Percentiles rank a stretch among this genome's conserved stretches.
Conservation (phyloP, 1,140 invertebrate genomes). For the Thaumetopoea pityocampa region DNA sequence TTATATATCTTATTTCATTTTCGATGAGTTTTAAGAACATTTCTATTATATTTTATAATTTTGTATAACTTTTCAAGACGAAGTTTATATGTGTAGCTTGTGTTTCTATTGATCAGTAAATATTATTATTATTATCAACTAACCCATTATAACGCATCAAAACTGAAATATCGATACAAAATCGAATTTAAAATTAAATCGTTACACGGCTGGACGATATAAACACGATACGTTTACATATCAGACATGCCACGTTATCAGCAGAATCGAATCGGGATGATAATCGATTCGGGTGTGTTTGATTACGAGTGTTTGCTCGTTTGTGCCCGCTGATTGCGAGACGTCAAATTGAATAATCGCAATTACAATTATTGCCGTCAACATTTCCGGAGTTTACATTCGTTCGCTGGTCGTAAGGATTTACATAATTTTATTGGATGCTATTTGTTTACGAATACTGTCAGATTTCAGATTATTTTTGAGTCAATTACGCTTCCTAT, state of each 20-base stretch:
- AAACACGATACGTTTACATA: slow-evolving; percentile 20
- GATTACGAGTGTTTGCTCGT: slow-evolving; percentile 50
- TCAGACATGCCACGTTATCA: slow-evolving; percentile 20
- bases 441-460: slow-evolving; percentile 8
- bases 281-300: slow-evolving; percentile 56
- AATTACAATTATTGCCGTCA: slow-evolving; percentile 40
- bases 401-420: slow-evolving; percentile 29
- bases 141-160: neutral
- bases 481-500: slow-evolving; percentile 1
- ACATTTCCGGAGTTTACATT: slow-evolving; percentile 29
- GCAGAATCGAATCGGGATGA: slow-evolving; percentile 31
- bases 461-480: too few relatives aligned
- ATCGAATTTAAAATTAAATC: slow-evolving; percentile 20
- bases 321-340: slow-evolving; percentile 60
- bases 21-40: too few relatives aligned
- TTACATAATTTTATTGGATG: slow-evolving; percentile 20
- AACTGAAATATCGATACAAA: slow-evolving; percentile 11
- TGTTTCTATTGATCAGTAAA: too few relatives aligned
- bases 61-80: too few relatives aligned
- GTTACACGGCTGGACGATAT: slow-evolving; percentile 16
- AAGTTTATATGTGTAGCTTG: too few relatives aligned
- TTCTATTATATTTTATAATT: too few relatives aligned
- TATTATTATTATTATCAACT: too few relatives aligned
- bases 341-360: slow-evolving; percentile 61
- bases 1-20: too few relatives aligned